Conservation (phyloP, 2,797 vertebrate genomes). For the Alcedo quadribrachys region DNA sequence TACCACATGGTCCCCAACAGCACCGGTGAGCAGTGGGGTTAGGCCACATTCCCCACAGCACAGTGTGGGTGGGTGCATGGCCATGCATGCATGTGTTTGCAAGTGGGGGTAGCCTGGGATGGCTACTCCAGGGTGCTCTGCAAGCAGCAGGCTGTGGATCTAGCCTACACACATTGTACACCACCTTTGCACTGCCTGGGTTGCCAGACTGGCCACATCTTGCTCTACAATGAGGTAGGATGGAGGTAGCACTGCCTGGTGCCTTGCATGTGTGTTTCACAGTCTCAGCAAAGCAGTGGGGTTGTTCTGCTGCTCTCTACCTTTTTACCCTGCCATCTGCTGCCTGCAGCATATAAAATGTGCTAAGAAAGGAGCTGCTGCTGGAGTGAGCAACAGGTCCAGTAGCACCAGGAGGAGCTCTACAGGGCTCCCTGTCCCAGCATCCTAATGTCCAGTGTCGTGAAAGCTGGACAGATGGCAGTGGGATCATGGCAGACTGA, state of each 20-base stretch:
- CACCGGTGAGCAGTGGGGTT: conserved; percentile 78
- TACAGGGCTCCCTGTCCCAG: neutral
- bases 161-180: neutral
- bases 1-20: conserved; percentile 77
- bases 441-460: neutral
- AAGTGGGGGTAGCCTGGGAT: neutral
- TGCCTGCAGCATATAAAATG: neutral
- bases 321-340: neutral
- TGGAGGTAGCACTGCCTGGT: neutral
- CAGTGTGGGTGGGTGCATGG: rapidly evolving
- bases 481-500: neutral
- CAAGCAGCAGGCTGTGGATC: neutral
- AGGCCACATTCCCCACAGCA: rapidly evolving
- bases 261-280: neutral
- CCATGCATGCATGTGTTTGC: rapidly evolving
- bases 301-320: neutral
- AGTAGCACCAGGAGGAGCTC: neutral
- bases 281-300: neutral
- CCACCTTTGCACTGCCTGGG: neutral
- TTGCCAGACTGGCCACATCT: neutral
- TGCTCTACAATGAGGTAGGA: neutral
- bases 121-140: neutral
- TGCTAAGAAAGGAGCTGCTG: neutral
- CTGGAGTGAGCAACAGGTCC: neutral
- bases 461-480: neutral